A percentile compares a stretch with the other conserved stretches of the same genome.
Conservation (phyloP, 2,888 invertebrate species). For the Heteromyza rotundicornis region DNA sequence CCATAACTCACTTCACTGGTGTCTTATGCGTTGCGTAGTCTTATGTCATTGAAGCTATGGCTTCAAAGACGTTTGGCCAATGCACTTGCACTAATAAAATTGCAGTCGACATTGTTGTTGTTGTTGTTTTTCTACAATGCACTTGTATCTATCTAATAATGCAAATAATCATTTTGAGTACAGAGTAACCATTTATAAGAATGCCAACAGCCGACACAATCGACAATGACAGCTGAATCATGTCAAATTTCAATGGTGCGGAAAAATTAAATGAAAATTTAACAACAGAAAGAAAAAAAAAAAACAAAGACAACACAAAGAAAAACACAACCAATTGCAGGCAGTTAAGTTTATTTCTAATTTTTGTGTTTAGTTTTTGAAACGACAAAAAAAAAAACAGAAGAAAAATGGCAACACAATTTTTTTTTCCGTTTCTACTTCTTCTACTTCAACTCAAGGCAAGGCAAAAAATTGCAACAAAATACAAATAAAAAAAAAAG, state of each 20-base stretch:
- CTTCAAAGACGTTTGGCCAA: slow-evolving; percentile 29
- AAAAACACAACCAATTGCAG: neutral
- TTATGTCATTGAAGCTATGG: slow-evolving; percentile 19
- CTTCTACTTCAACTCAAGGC: slow-evolving; percentile 9
- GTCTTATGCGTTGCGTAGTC: no score
- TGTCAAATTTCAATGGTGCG: no score
- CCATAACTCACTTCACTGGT: no score
- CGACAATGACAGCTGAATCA: neutral
- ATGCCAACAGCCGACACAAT: neutral
- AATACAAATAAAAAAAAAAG: no score
- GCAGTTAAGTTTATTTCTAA: no score
- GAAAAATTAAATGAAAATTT: neutral
- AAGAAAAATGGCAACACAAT: neutral
- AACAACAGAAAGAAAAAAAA: neutral
- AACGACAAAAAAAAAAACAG: neutral
- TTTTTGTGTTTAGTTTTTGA: no score
- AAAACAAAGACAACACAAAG: neutral
- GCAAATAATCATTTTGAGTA: slow-evolving; percentile 12
- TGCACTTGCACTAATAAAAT: slow-evolving; percentile 23
- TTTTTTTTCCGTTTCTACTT: neutral
- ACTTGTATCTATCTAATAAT: slow-evolving; percentile 8
- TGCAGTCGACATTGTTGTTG: slow-evolving; percentile 13
- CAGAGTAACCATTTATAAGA: slow-evolving; percentile 1
- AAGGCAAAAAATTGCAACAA: no score
- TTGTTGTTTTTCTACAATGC: slow-evolving; percentile 3